A percentile compares a stretch with the other conserved stretches of the same genome.
phyloP scores from a whole-genome alignment of 1,140 invertebrate genomes.

The Potamilus streckersoni region DNA sequence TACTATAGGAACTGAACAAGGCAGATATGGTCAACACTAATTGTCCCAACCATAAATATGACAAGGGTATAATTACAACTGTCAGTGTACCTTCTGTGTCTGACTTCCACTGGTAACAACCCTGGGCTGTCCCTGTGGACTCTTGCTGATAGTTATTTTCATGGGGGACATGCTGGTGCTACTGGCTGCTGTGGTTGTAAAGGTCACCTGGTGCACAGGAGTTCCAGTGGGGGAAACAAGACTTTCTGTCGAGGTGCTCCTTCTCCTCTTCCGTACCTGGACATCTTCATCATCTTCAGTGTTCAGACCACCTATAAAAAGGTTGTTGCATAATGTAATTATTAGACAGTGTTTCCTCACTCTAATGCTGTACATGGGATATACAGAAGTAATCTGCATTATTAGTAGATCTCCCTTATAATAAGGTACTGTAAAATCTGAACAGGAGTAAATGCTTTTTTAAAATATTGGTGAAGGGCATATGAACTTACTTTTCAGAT shows the following conservation, averaged over 20 bases:
- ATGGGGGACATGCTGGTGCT: slow-evolving; percentile 54
- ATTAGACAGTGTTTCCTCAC: too few relatives aligned
- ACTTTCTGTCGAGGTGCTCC: slow-evolving; percentile 56
- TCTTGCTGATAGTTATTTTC: slow-evolving; percentile 65
- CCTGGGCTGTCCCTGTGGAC: slow-evolving; percentile 53
- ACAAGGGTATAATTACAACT: not conserved
- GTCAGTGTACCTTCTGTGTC: slow-evolving; percentile 56
- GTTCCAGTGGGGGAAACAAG: slow-evolving; percentile 50
- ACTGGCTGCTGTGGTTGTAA: slow-evolving; percentile 47
- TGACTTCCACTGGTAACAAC: slow-evolving; percentile 48
- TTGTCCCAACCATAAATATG: too few relatives aligned
- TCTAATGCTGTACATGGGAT: too few relatives aligned
- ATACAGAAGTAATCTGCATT: too few relatives aligned
- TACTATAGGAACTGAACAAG: too few relatives aligned
- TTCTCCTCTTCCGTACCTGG: slow-evolving; percentile 39
- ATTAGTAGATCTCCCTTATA: too few relatives aligned
- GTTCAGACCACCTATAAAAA: slow-evolving; percentile 45
- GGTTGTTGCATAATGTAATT: not conserved
- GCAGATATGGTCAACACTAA: too few relatives aligned
- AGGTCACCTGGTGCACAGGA: slow-evolving; percentile 40
- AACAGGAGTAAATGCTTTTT: too few relatives aligned
- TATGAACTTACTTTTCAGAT: too few relatives aligned
- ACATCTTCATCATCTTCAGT: slow-evolving; percentile 61
- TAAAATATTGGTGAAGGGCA: too few relatives aligned
- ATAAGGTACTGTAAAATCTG: too few relatives aligned